These are phyloP conservation scores for Drosophila funebris DNA, from an alignment of 1,140 invertebrate genomes.

Conservation along the genomic window DNA sequence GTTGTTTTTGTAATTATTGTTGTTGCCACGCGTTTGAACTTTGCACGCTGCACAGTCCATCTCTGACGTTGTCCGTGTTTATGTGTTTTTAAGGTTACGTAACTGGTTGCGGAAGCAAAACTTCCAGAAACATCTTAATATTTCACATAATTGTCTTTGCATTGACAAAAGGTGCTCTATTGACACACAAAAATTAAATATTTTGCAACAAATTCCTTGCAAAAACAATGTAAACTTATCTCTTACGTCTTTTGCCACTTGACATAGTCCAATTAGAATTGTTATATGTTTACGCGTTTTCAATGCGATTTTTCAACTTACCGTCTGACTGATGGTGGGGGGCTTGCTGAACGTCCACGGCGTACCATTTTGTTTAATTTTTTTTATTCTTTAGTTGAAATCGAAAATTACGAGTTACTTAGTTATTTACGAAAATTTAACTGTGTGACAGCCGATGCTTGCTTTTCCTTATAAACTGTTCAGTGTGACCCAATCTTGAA, in stretches of 20 bases:
- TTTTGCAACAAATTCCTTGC: not conserved
- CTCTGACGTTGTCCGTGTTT: conserved; percentile 17
- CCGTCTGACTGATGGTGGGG: conserved; percentile 87
- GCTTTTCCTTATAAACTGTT: conserved; percentile 37
- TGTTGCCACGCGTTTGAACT: conserved; percentile 37
- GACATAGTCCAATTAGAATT: not conserved
- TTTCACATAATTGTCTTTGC: not conserved
- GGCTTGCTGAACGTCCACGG: conserved; percentile 89
- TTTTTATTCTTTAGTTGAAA: conserved; percentile 17
- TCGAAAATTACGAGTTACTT: conserved; percentile 20
- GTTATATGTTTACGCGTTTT: not conserved
- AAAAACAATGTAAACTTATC: not conserved
- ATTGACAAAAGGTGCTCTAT: not conserved
- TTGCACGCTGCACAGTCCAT: conserved; percentile 37
- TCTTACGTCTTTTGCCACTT: conserved; percentile 6
- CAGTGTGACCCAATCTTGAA: not conserved
- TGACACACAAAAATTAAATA: not conserved
- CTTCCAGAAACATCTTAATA: conserved; percentile 23
- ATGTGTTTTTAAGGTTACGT: conserved; percentile 64
- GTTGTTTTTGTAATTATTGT: conserved; percentile 11
- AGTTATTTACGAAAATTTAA: conserved; percentile 46
- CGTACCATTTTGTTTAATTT: conserved; percentile 87
- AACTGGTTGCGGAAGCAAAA: conserved; percentile 41
- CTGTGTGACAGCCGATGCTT: conserved; percentile 12
- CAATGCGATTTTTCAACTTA: conserved; percentile 65